Percentiles rank a stretch among this genome's conserved stretches.
These are phyloP conservation scores for Clarias pachynema DNA, from an alignment of 2,797 vertebrate species.

Conservation along the genomic window DNA sequence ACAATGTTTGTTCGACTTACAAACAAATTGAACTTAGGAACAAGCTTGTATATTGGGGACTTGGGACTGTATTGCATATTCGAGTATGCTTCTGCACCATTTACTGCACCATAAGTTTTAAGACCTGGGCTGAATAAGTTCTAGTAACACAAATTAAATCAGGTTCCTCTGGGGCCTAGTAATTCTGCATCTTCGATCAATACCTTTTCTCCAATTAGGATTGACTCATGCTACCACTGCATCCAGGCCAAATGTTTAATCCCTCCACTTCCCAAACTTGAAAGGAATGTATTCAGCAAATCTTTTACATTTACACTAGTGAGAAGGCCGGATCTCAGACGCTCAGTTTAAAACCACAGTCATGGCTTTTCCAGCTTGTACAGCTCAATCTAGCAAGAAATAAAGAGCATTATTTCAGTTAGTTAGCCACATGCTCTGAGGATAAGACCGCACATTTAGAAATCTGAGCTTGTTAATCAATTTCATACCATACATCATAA, in stretches of 20 bases:
- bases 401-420: neutral
- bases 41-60: too few species aligned
- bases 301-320: neutral
- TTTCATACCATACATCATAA: neutral
- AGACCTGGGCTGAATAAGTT: constrained; percentile 41
- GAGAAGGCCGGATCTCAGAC: neutral
- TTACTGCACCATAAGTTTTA: neutral
- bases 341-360: neutral
- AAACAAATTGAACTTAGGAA: too few species aligned
- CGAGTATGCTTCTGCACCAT: neutral
- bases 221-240: constrained; percentile 6
- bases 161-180: constrained; percentile 48
- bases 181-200: constrained; percentile 50
- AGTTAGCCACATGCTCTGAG: neutral
- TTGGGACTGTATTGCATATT: neutral
- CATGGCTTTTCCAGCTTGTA: neutral
- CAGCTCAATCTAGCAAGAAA: neutral
- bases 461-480: neutral
- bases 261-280: neutral
- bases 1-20: too few species aligned
- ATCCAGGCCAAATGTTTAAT: neutral
- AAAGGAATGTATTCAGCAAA: neutral
- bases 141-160: constrained; percentile 50
- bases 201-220: constrained; percentile 46
- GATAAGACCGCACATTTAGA: neutral